Evolutionary conservation across 2,797 vertebrate species (phyloP), one percentile per base, ranked within the genome.

Genomic region (Astyanax mexicanus): DNA sequence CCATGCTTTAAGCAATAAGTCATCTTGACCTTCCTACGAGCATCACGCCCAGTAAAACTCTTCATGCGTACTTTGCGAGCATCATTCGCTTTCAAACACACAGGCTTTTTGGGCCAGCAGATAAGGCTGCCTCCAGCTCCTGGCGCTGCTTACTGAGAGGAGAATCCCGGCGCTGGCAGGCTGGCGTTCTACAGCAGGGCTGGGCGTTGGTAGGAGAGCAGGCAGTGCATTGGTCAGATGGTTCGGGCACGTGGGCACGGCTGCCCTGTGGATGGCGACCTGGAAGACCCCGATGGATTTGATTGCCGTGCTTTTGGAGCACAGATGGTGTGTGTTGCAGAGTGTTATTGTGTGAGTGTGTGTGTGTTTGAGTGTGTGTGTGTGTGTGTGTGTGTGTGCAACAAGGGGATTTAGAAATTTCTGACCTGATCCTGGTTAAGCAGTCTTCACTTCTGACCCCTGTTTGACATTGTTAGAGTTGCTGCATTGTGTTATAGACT

Each of bases 321-420:
- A 90, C 91, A 92, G 91, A 92, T 93, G 90, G 92, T 84, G 55
- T 81, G 86, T 77, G 69, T 67, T 66, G 87, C 90, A 86, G 88
- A 90, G 85, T 68, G 42, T 70, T 21, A n/a, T 12, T 25, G 52
- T 80, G 64, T 72, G 76, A 69, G n/a, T n/a, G n/a, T 72, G 76
- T 69, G n/a, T n/a, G n/a, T n/a, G n/a, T n/a, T n/a, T n/a, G n/a
- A n/a, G 64, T 70, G 44, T 69, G 29, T 32, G 11, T 38, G 40
- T 81, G 67, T 72, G 78, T 70, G 64, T 73, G 67, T 81, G 38
- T 64, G 44, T 57, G 25, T 38, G 67, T 66, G 44, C 49, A 90
- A 86, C 85, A 89, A 86, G 84, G 79, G 88, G 89, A 91, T 92
- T 89, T 89, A 89, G 86, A 85, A 84, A 86, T 84, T 84, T 73